Conservation (phyloP, 2,113 vertebrate species). For the Sebastes schlegelii region DNA sequence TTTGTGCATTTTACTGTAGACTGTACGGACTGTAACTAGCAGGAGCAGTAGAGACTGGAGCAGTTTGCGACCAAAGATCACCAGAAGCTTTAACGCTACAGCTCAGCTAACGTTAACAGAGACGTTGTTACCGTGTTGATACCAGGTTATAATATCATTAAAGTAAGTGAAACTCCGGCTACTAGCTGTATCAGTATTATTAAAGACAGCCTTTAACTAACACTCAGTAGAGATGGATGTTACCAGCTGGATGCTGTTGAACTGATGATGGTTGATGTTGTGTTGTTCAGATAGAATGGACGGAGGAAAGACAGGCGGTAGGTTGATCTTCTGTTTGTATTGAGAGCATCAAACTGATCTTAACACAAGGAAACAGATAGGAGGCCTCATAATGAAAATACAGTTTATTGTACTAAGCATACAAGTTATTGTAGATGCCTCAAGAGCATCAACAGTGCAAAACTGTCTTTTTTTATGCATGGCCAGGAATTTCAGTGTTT, state of each 20-base stretch:
- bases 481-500: background rate
- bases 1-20: background rate
- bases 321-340: slow-evolving; percentile 44
- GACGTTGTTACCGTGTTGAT: background rate
- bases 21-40: accelerated
- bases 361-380: background rate
- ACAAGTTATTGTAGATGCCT: background rate
- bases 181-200: background rate
- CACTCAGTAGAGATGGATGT: too few species aligned
- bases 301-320: slow-evolving; percentile 60
- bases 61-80: background rate
- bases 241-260: background rate
- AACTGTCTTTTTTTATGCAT: background rate
- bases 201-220: accelerated
- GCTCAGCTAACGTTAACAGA: background rate
- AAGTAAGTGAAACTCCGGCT: background rate
- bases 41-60: background rate
- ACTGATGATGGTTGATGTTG: slow-evolving; percentile 38
- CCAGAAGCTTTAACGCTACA: slow-evolving; percentile 25
- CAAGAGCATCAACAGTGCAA: background rate
- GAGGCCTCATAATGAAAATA: too few species aligned
- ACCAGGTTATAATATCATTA: background rate
- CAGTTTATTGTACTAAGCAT: background rate
- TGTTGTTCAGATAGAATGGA: slow-evolving; percentile 58
- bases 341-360: background rate